phyloP scores from a whole-genome alignment of 2,888 invertebrate genomes.

The Amiota minor region DNA sequence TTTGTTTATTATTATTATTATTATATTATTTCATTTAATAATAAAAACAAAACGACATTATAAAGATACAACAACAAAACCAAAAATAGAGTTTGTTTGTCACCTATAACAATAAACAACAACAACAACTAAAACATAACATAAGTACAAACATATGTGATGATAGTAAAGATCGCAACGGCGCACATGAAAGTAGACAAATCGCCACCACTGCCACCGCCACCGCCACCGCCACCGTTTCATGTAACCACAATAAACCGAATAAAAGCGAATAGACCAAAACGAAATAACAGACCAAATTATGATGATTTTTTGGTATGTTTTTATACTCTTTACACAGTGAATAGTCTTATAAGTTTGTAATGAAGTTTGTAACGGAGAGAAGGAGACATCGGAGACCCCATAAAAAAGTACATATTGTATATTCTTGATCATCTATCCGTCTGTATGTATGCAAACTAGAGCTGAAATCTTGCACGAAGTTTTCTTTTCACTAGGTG shows the following conservation, averaged over 20 bases:
- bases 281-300: neutral
- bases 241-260: neutral
- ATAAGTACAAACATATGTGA: neutral
- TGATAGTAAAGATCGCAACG: neutral
- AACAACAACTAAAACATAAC: neutral
- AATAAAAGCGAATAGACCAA: slow-evolving; percentile 4
- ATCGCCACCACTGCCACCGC: neutral
- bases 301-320: neutral
- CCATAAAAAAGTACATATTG: too few relatives aligned
- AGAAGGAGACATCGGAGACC: too few relatives aligned
- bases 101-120: slow-evolving; percentile 12
- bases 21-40: too few relatives aligned
- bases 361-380: too few relatives aligned
- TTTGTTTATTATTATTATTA: too few relatives aligned
- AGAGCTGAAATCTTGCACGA: too few relatives aligned
- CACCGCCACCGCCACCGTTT: too few relatives aligned
- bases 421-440: too few relatives aligned
- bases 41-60: too few relatives aligned
- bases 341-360: too few relatives aligned
- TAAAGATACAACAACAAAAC: slow-evolving; percentile 29
- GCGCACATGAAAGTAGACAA: neutral
- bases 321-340: neutral
- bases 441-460: too few relatives aligned
- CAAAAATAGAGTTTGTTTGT: slow-evolving; percentile 34
- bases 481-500: too few relatives aligned